Percentiles rank a stretch among this genome's conserved stretches.
These are phyloP conservation scores for Papilio protenor DNA, from an alignment of 2,888 invertebrate species.

Conservation along the genomic window DNA sequence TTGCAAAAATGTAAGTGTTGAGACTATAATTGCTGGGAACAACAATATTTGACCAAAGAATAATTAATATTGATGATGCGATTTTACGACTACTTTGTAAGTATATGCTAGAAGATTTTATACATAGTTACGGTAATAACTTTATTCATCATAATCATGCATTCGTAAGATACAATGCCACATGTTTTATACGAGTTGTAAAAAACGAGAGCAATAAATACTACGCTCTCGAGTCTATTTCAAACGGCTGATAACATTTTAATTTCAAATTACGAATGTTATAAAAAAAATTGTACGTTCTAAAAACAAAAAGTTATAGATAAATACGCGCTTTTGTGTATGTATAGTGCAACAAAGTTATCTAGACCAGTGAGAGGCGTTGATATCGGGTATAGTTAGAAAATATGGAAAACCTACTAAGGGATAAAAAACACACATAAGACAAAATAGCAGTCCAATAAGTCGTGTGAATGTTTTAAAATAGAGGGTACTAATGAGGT, in stretches of 20 bases:
- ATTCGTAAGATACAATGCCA: conserved; percentile 19
- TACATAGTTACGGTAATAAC: neutral
- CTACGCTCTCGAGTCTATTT: conserved; percentile 14
- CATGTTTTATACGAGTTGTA: conserved; percentile 4
- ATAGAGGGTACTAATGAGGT: neutral
- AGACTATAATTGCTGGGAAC: neutral
- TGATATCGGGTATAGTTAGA: neutral
- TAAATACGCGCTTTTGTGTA: conserved; percentile 64
- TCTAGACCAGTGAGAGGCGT: neutral
- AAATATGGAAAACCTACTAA: neutral
- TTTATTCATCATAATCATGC: neutral
- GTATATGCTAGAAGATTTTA: neutral
- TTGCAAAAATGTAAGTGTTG: neutral
- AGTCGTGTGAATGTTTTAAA: neutral
- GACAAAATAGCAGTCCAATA: neutral
- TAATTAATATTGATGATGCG: neutral
- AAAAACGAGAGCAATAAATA: conserved; percentile 15
- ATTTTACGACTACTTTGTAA: neutral
- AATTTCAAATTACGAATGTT: conserved; percentile 37
- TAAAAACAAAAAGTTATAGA: conserved; percentile 59
- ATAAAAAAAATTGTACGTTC: conserved; percentile 26
- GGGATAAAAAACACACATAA: neutral
- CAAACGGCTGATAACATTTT: conserved; percentile 25
- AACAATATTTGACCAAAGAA: neutral
- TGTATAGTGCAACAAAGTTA: conserved; percentile 43